Evolutionary conservation across 2,113 vertebrate species (phyloP).

Genomic region (Epinephelus cyanopodus): DNA sequence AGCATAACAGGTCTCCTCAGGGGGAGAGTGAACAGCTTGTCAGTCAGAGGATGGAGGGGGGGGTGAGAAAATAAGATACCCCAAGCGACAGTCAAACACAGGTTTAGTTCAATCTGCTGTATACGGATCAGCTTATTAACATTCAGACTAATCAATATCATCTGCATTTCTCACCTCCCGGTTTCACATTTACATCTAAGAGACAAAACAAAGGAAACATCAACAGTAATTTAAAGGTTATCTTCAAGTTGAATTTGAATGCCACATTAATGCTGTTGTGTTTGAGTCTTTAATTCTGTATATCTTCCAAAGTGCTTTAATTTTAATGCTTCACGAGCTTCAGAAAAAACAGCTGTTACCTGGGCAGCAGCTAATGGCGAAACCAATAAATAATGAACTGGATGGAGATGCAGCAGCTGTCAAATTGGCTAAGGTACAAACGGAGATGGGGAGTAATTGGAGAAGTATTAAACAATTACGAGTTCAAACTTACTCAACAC

Average conservation of each 20-base stretch:
- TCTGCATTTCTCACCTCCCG: neutral
- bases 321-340: constrained; percentile 31
- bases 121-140: neutral
- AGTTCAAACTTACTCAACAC: neutral
- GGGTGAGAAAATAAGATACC: constrained; percentile 29
- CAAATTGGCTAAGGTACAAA: constrained; percentile 30
- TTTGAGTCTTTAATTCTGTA: constrained; percentile 3
- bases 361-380: constrained; percentile 34
- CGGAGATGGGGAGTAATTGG: neutral
- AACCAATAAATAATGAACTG: constrained; percentile 50
- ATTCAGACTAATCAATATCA: neutral
- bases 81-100: constrained; percentile 1
- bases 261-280: neutral
- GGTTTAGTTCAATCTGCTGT: constrained; percentile 3
- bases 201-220: neutral
- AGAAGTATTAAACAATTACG: constrained; percentile 12
- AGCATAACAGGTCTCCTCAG: constrained; percentile 54
- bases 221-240: neutral
- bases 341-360: constrained; percentile 55
- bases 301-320: constrained; percentile 9
- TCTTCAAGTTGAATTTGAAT: neutral
- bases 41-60: constrained; percentile 39
- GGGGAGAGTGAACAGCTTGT: constrained; percentile 50
- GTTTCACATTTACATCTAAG: neutral
- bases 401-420: constrained; percentile 51